phyloP scores from a whole-genome alignment of 2,888 invertebrate genomes.

The Sesia bembeciformis region DNA sequence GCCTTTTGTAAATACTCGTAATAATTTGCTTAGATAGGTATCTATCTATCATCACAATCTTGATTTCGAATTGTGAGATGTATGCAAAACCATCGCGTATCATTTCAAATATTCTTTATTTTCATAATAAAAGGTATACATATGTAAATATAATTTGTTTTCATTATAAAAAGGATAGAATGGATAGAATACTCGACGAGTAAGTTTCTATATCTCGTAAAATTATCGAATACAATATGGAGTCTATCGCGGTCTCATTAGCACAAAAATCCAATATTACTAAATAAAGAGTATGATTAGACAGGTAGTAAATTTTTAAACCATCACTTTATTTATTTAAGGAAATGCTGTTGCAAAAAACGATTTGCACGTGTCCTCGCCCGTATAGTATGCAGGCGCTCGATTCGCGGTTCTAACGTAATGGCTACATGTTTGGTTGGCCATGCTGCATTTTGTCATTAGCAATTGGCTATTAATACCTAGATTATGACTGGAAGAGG shows the following conservation, averaged over 20 bases:
- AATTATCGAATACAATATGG: too few relatives aligned
- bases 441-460: conserved; percentile 65
- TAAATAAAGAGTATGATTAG: background rate
- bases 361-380: conserved; percentile 40
- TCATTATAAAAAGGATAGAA: too few relatives aligned
- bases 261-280: background rate
- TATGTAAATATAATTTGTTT: too few relatives aligned
- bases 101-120: too few relatives aligned
- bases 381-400: conserved; percentile 47
- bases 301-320: background rate
- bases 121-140: too few relatives aligned
- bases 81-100: too few relatives aligned
- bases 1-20: background rate
- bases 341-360: background rate
- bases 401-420: conserved; percentile 44
- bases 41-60: too few relatives aligned
- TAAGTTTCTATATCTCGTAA: too few relatives aligned
- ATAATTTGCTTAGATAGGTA: too few relatives aligned
- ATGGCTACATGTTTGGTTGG: conserved; percentile 45
- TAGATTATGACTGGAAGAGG: conserved; percentile 57
- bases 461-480: conserved; percentile 66
- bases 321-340: background rate
- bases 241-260: background rate
- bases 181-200: too few relatives aligned
- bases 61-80: too few relatives aligned